A percentile compares a stretch with the other conserved stretches of the same genome.
These are phyloP conservation scores for Coptodon rendalli DNA, from an alignment of 2,113 vertebrate genomes.

Conservation along the genomic window DNA sequence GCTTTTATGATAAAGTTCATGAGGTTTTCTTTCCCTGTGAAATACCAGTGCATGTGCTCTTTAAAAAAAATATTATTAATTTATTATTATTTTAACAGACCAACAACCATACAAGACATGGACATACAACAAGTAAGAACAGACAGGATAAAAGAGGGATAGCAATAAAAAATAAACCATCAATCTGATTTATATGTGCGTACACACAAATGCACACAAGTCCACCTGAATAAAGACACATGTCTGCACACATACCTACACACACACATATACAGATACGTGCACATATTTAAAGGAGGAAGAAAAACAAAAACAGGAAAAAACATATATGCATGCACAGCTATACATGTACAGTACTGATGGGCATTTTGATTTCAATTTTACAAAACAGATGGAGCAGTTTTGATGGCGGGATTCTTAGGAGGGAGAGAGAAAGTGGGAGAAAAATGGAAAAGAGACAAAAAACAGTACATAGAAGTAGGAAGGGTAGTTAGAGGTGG, in stretches of 20 bases:
- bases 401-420: too few species aligned
- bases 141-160: background rate
- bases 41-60: background rate
- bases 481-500: too few species aligned
- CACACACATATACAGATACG: background rate
- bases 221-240: background rate
- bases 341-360: too few species aligned
- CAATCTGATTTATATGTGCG: background rate
- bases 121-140: background rate
- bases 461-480: too few species aligned
- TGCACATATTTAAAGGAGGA: too few species aligned
- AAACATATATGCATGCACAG: too few species aligned
- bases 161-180: background rate
- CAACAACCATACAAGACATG: background rate
- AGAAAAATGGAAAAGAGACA: too few species aligned
- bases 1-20: background rate
- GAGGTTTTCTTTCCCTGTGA: background rate
- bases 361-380: too few species aligned
- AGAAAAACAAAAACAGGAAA: too few species aligned
- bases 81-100: background rate
- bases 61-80: fast-evolving
- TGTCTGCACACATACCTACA: background rate
- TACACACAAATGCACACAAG: background rate
- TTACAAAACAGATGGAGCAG: too few species aligned
- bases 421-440: too few species aligned